These are phyloP conservation scores for Drosophila varians DNA, from an alignment of 1,140 invertebrate species.

Conservation along the genomic window DNA sequence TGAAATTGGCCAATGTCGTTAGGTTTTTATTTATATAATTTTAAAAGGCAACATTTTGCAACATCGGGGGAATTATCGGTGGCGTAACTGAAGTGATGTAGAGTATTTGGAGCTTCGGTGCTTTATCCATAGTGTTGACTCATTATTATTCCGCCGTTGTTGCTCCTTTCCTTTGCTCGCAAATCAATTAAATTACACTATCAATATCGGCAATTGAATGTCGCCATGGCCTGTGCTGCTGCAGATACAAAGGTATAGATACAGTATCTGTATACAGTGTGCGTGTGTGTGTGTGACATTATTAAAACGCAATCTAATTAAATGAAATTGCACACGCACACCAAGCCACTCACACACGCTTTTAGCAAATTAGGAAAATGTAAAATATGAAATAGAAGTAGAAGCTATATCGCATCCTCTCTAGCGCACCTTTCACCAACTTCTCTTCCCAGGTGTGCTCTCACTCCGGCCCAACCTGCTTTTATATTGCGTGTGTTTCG, in stretches of 20 bases:
- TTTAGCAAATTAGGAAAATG: constrained; percentile 80
- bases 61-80: not conserved
- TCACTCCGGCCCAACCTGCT: constrained; percentile 24
- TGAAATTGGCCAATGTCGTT: constrained; percentile 4
- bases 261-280: constrained; percentile 6
- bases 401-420: constrained; percentile 62
- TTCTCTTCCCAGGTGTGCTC: constrained; percentile 20
- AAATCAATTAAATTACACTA: constrained; percentile 82
- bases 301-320: constrained; percentile 80
- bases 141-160: constrained; percentile 31
- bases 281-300: constrained; percentile 52
- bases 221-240: constrained; percentile 5
- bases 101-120: not conserved
- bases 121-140: no score
- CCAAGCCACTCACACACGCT: constrained; percentile 17
- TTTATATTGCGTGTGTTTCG: constrained; percentile 60
- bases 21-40: not conserved
- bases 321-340: constrained; percentile 73
- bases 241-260: constrained; percentile 3
- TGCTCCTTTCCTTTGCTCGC: constrained; percentile 47
- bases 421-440: constrained; percentile 74
- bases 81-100: not conserved
- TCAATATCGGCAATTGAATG: constrained; percentile 50
- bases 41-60: not conserved
- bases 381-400: constrained; percentile 74